These are phyloP conservation scores for Aplidium turbinatum DNA, from an alignment of 23 tunicate genomes.

Conservation along the genomic window DNA sequence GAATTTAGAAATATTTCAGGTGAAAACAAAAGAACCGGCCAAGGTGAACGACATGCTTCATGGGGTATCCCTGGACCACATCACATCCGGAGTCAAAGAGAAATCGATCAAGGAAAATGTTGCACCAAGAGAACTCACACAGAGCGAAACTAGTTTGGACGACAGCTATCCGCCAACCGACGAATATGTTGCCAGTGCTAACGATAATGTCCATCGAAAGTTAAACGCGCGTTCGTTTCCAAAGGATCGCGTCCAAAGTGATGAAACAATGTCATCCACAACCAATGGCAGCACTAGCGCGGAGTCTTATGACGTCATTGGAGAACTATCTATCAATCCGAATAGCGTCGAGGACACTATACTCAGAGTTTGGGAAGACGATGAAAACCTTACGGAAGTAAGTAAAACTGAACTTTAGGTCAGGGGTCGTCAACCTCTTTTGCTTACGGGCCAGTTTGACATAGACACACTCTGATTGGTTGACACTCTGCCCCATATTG, in stretches of 20 bases:
- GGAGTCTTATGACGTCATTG: constrained; percentile 88
- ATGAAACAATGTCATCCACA: constrained; percentile 69
- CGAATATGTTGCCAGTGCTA: constrained; percentile 48
- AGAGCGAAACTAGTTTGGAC: too few species aligned
- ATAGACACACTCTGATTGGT: too few species aligned
- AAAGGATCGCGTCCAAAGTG: constrained; percentile 24
- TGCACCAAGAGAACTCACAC: constrained; percentile 22
- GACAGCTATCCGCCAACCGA: constrained; percentile 35
- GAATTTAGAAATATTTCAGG: too few species aligned
- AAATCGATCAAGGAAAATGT: constrained; percentile 14
- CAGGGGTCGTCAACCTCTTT: too few species aligned
- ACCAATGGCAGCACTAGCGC: constrained; percentile 86
- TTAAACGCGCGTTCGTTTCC: not conserved
- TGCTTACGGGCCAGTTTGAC: too few species aligned
- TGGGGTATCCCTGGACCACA: constrained; percentile 67
- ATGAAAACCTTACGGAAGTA: constrained; percentile 71
- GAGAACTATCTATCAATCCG: constrained; percentile 80
- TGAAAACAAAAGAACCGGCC: constrained; percentile 74
- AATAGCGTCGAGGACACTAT: constrained; percentile 91
- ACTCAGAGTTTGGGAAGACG: constrained; percentile 72
- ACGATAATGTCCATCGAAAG: constrained; percentile 54
- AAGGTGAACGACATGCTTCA: constrained; percentile 71
- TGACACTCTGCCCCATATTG: too few species aligned
- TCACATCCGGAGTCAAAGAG: constrained; percentile 74
- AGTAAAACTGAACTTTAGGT: too few species aligned